Evolutionary conservation across 2,797 vertebrate species (phyloP).

Genomic region (Myioborus miniatus): DNA sequence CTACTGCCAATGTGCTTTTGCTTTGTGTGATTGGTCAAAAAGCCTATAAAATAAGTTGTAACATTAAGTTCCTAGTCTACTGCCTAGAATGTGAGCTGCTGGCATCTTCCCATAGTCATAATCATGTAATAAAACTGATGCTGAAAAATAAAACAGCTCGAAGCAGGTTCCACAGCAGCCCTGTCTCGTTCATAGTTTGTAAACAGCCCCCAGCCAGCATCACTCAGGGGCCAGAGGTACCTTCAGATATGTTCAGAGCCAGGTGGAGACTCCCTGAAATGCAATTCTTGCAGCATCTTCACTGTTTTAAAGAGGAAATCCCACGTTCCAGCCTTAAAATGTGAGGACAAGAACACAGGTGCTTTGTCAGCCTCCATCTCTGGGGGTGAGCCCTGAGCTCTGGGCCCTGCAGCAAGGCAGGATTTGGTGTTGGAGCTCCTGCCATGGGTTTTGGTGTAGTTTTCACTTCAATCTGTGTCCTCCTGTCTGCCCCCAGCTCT

Average conservation of each 20-base stretch:
- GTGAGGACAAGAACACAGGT: fast-evolving
- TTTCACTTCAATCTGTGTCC: not conserved
- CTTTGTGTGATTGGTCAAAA: too few relatives aligned
- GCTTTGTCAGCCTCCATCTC: not conserved
- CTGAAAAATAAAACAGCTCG: too few relatives aligned
- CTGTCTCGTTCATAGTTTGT: too few relatives aligned
- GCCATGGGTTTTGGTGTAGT: not conserved
- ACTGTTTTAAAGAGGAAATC: not conserved
- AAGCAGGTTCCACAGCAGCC: too few relatives aligned
- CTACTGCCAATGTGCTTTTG: too few relatives aligned
- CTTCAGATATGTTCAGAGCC: not conserved
- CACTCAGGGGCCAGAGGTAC: not conserved
- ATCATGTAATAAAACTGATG: too few relatives aligned
- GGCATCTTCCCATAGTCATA: too few relatives aligned
- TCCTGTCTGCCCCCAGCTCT: not conserved
- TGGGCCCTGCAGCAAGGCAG: fast-evolving
- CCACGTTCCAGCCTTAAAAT: not conserved
- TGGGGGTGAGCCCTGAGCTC: not conserved
- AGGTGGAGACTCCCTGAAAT: not conserved
- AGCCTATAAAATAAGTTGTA: too few relatives aligned
- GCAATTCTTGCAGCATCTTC: not conserved
- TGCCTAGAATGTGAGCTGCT: too few relatives aligned
- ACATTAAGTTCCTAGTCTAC: too few relatives aligned
- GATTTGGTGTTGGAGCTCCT: not conserved
- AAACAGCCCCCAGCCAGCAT: too few relatives aligned